Percentiles rank a stretch among this genome's conserved stretches.
phyloP scores from a whole-genome alignment of 2,797 vertebrate genomes.

The Enteromius paludinosus region DNA sequence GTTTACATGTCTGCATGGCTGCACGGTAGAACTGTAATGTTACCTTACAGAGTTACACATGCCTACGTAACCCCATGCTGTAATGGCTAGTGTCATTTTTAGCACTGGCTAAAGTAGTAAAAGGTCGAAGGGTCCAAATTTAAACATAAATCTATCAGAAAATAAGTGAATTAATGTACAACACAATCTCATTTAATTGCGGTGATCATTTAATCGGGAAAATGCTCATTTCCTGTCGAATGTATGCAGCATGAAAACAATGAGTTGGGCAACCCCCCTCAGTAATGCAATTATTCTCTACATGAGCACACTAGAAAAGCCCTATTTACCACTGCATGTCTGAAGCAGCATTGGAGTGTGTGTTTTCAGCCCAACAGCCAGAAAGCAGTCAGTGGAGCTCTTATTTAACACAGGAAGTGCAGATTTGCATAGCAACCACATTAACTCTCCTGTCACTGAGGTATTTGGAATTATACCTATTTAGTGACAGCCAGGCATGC shows the following conservation, averaged over 20 bases:
- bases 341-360: conserved; percentile 26
- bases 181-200: conserved; percentile 42
- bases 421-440: conserved; percentile 80
- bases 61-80: conserved; percentile 35
- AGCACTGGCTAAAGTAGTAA: conserved; percentile 10
- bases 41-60: conserved; percentile 45
- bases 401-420: conserved; percentile 72
- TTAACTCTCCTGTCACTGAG: conserved; percentile 74
- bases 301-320: conserved; percentile 34
- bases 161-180: conserved; percentile 16
- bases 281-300: conserved; percentile 49
- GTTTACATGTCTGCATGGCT: conserved; percentile 43
- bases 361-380: conserved; percentile 66
- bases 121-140: conserved; percentile 24
- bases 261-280: conserved; percentile 27
- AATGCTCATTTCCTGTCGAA: conserved; percentile 53
- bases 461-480: conserved; percentile 70
- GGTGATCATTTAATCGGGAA: conserved; percentile 54
- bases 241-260: conserved; percentile 27
- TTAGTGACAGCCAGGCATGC: conserved; percentile 21
- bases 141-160: conserved; percentile 3
- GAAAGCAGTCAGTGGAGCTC: conserved; percentile 67
- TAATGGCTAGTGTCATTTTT: conserved; percentile 33
- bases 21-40: conserved; percentile 36
- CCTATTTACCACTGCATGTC: conserved; percentile 34